Evolutionary conservation across 2,888 invertebrate genomes (phyloP), one percentile per base, ranked within the genome.

Genomic region (Notocelia uddmanniana): DNA sequence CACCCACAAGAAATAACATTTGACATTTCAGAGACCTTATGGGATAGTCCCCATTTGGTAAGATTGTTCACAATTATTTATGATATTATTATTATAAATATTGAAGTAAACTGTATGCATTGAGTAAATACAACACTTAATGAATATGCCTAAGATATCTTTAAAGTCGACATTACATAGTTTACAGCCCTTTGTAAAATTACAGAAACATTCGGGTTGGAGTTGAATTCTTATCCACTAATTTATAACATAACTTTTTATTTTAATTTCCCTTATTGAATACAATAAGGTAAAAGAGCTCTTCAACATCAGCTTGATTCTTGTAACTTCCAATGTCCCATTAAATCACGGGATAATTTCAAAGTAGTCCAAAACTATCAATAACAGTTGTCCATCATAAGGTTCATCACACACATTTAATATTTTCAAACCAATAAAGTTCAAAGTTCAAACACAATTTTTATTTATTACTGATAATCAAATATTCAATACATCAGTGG

Each of bases 391-490:
- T 81, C 81, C 78, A 75, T 77, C 76, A 78, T 73, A 81, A 74
- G 81, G 88, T 90, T 88, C 87, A 85, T 85, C n/a, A 90, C 87
- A 92, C 93, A 90, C 90, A 92, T 91, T 85, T 76, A 82, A 76
- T 84, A 81, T 81, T 86, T 84, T 85, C 80, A 80, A 89, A 84
- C 85, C 83, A 93, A 93, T 89, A 92, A 93, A 93, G 93, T 93
- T 91, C 91, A 90, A 87, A 91, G 93, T 93, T 92, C 90, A 84
- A 88, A 89, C 91, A 92, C 92, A 93, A 86, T 84, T 83, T 85
- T 90, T 92, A 71, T 72, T 72, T 91, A 90, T 91, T 91, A 85
- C 79, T 75, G 85, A 86, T 86, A 84, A 89, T 84, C 79, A 86
- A 83, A 85, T 85, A 83, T 83, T 85, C 78, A 88, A 83, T 92